These are phyloP conservation scores for Phrynocephalus forsythii DNA, from an alignment of 2,797 vertebrate species.

Conservation along the genomic window DNA sequence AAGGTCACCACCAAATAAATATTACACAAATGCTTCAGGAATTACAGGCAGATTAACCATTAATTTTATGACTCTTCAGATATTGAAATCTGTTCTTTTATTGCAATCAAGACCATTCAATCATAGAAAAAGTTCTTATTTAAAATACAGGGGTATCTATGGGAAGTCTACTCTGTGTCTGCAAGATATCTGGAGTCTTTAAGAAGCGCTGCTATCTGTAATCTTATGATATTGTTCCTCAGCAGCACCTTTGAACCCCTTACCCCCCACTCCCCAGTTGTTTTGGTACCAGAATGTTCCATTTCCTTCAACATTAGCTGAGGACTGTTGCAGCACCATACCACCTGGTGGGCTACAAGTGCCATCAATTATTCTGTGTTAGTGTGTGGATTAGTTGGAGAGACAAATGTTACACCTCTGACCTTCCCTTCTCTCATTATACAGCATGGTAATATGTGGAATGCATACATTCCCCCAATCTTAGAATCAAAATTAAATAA, in stretches of 20 bases:
- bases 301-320: neutral
- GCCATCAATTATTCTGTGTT: no score
- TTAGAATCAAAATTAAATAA: neutral
- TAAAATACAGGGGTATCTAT: neutral
- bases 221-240: no score
- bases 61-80: slow-evolving; percentile 28
- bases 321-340: no score
- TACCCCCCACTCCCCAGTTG: neutral
- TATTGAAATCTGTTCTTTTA: slow-evolving; percentile 27
- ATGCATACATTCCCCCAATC: no score
- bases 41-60: slow-evolving; percentile 11
- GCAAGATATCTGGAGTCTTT: neutral
- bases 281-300: neutral
- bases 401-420: neutral
- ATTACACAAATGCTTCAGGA: slow-evolving; percentile 2
- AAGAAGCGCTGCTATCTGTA: neutral
- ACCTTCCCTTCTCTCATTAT: neutral
- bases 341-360: no score
- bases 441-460: neutral
- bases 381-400: no score
- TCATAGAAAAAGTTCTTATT: neutral
- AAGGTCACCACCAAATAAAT: slow-evolving; percentile 39
- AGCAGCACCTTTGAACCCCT: neutral
- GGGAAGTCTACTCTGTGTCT: neutral
- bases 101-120: slow-evolving; percentile 8